Percentiles rank a stretch among this genome's conserved stretches.
These are phyloP conservation scores for Calliopum simillimum DNA, from an alignment of 2,888 invertebrate species.

Conservation along the genomic window DNA sequence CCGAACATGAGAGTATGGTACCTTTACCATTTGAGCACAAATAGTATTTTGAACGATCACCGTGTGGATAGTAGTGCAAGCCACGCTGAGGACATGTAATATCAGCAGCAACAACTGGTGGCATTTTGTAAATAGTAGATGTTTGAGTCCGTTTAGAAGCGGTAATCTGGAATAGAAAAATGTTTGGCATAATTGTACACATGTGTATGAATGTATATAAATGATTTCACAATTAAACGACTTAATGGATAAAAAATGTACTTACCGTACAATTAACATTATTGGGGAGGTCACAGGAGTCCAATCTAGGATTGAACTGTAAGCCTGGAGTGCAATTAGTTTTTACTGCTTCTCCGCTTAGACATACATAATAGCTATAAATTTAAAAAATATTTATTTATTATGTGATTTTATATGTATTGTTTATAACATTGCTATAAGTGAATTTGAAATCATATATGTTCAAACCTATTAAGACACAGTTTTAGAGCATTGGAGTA, in stretches of 20 bases:
- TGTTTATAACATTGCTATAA: no score
- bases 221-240: no score
- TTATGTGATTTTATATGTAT: no score
- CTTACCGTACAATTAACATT: constrained; percentile 49
- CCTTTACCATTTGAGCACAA: constrained; percentile 50
- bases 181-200: no score
- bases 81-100: constrained; percentile 47
- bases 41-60: constrained; percentile 41
- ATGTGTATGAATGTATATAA: no score
- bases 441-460: no score
- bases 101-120: constrained; percentile 41
- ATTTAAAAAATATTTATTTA: no score
- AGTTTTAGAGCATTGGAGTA: no score
- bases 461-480: no score
- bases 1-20: constrained; percentile 47
- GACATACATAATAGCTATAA: constrained; percentile 50
- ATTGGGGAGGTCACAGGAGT: constrained; percentile 45
- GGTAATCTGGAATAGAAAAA: constrained; percentile 31
- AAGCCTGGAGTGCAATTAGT: constrained; percentile 44
- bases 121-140: constrained; percentile 22
- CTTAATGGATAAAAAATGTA: constrained; percentile 12
- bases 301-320: constrained; percentile 41
- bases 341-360: constrained; percentile 42
- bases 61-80: constrained; percentile 45
- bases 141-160: constrained; percentile 32